These are phyloP conservation scores for Kuschelorhynchus macadamiae DNA, from an alignment of 2,888 invertebrate species.

Conservation along the genomic window DNA sequence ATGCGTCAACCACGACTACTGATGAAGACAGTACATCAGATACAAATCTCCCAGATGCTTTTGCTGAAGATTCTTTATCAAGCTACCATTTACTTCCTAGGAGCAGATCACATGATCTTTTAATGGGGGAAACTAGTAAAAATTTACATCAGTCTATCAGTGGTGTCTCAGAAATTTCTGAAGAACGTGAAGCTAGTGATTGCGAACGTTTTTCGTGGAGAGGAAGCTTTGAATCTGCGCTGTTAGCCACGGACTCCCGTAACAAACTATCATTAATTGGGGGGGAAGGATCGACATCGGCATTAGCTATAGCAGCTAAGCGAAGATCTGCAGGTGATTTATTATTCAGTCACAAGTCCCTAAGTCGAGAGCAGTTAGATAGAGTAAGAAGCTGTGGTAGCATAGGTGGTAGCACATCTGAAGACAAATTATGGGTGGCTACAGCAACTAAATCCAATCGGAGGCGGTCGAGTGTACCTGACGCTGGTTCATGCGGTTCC, in stretches of 20 bases:
- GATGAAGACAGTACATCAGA: constrained; percentile 84
- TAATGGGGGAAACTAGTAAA: constrained; percentile 75
- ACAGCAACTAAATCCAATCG: constrained; percentile 63
- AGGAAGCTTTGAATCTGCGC: constrained; percentile 92
- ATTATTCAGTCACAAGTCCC: constrained; percentile 83
- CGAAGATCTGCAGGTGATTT: constrained; percentile 88
- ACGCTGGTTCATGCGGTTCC: constrained; percentile 69
- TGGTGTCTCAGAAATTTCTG: constrained; percentile 72
- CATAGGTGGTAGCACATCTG: constrained; percentile 80
- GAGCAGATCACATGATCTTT: constrained; percentile 86
- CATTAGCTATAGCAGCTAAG: constrained; percentile 80
- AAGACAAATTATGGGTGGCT: constrained; percentile 67
- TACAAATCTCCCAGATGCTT: constrained; percentile 65
- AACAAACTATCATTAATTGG: constrained; percentile 80
- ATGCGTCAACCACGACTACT: constrained; percentile 75
- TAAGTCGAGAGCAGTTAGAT: constrained; percentile 82
- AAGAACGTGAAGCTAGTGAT: constrained; percentile 85
- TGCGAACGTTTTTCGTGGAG: constrained; percentile 93
- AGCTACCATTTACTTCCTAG: constrained; percentile 76
- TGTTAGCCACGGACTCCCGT: constrained; percentile 88
- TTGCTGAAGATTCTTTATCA: constrained; percentile 69
- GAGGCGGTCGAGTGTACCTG: constrained; percentile 74
- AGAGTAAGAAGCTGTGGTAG: constrained; percentile 86
- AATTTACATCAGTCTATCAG: constrained; percentile 69
- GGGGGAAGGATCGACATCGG: constrained; percentile 75